These are phyloP conservation scores for Theristicus caerulescens DNA, from an alignment of 2,113 vertebrate species.

Conservation along the genomic window DNA sequence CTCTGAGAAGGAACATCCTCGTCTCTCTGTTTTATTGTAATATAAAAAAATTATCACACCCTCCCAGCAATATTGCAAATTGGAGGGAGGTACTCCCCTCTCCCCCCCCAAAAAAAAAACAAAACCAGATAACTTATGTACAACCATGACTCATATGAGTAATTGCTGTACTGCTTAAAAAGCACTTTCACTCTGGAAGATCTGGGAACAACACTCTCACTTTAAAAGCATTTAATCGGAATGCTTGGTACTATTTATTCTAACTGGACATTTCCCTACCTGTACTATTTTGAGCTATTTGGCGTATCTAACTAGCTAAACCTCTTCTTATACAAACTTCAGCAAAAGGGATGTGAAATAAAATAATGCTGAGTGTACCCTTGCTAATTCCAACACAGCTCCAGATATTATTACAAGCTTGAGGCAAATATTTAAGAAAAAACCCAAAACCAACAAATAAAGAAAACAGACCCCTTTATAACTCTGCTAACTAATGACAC, in stretches of 20 bases:
- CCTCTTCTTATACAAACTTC: background rate
- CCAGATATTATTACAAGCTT: background rate
- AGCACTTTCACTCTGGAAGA: background rate
- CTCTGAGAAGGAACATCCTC: background rate
- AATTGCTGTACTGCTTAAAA: background rate
- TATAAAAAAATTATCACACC: background rate
- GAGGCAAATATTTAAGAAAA: background rate
- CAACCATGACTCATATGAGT: background rate
- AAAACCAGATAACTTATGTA: background rate
- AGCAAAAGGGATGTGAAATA: background rate
- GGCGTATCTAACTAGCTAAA: background rate
- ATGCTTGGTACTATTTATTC: background rate
- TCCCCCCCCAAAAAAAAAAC: background rate
- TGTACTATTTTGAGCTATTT: background rate
- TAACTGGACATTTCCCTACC: background rate
- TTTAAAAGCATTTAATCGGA: background rate
- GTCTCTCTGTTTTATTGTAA: background rate
- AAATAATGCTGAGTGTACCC: background rate
- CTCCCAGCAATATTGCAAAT: background rate
- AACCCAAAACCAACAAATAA: background rate
- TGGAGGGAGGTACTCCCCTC: no score
- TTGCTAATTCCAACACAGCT: background rate
- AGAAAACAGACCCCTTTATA: background rate
- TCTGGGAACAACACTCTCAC: background rate
- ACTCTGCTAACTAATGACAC: background rate